phyloP scores from a whole-genome alignment of 2,113 vertebrate genomes.

The Anoplopoma fimbria region DNA sequence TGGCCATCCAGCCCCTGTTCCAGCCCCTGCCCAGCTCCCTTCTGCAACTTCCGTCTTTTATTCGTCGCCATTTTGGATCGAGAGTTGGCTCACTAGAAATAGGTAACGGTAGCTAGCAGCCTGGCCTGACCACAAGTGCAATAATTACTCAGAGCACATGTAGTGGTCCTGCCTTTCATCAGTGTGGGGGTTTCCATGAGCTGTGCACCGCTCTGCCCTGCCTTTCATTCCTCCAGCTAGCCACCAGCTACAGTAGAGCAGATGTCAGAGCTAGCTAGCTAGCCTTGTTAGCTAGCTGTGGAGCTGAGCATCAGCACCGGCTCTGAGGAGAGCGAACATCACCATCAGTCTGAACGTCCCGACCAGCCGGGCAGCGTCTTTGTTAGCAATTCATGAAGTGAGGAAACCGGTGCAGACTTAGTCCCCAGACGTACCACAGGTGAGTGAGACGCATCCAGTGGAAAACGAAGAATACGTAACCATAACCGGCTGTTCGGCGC shows the following conservation, averaged over 20 bases:
- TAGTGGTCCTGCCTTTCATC: not conserved
- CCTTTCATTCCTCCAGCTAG: not conserved
- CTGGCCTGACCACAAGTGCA: conserved; percentile 19
- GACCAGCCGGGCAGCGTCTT: not conserved
- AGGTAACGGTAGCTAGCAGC: conserved; percentile 33
- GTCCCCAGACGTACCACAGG: conserved; percentile 13
- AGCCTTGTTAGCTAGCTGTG: conserved; percentile 55
- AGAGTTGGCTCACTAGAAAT: conserved; percentile 50
- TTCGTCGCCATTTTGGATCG: conserved; percentile 78
- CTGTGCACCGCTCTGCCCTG: not conserved
- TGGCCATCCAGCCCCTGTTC: not conserved
- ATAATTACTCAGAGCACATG: not conserved
- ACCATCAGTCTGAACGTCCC: conserved; percentile 11
- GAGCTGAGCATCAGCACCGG: conserved; percentile 65
- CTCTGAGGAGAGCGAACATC: conserved; percentile 49
- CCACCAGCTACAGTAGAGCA: conserved; percentile 13
- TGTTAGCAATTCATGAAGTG: conserved; percentile 24
- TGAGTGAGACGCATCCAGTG: conserved; percentile 31
- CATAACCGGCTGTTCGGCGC: not conserved
- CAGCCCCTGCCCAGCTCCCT: not conserved
- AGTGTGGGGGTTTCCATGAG: not conserved
- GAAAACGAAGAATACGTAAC: not conserved
- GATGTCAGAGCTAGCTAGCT: conserved; percentile 51
- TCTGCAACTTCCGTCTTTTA: conserved; percentile 73
- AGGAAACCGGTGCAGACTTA: not conserved